Percentiles rank a stretch among this genome's conserved stretches.
phyloP scores from a whole-genome alignment of 2,797 vertebrate species.

The Delichon dasypus region DNA sequence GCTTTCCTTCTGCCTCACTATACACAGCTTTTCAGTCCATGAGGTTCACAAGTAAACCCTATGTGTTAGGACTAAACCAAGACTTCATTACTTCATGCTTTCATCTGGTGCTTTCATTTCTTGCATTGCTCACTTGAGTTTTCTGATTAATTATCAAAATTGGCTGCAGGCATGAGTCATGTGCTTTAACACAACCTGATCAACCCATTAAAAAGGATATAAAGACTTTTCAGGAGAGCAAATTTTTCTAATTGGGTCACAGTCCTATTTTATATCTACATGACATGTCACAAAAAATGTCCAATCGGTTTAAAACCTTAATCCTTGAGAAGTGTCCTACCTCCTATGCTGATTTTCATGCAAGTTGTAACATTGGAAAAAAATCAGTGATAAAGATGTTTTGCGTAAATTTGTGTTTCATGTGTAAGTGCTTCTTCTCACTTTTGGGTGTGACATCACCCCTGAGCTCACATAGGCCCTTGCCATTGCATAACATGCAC shows the following conservation, averaged over 20 bases:
- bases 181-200: constrained; percentile 4
- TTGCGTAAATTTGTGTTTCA: not conserved
- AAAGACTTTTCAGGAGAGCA: not conserved
- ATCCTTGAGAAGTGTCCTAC: not conserved
- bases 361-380: not conserved
- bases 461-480: not conserved
- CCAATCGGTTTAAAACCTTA: not conserved
- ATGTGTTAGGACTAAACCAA: not conserved
- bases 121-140: not conserved
- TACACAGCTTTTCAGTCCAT: not conserved
- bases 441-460: not conserved
- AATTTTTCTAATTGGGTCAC: not conserved
- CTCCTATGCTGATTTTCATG: not conserved
- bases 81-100: not conserved
- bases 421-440: accelerated
- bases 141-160: constrained; percentile 28
- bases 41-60: not conserved
- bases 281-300: not conserved
- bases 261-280: not conserved
- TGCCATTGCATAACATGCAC: not conserved
- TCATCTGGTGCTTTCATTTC: not conserved
- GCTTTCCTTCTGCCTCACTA: not conserved
- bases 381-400: not conserved
- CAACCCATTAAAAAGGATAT: not conserved
- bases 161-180: not conserved